Evolutionary conservation across 2,113 vertebrate species (phyloP).

Genomic region (Micronycteris hirsuta): DNA sequence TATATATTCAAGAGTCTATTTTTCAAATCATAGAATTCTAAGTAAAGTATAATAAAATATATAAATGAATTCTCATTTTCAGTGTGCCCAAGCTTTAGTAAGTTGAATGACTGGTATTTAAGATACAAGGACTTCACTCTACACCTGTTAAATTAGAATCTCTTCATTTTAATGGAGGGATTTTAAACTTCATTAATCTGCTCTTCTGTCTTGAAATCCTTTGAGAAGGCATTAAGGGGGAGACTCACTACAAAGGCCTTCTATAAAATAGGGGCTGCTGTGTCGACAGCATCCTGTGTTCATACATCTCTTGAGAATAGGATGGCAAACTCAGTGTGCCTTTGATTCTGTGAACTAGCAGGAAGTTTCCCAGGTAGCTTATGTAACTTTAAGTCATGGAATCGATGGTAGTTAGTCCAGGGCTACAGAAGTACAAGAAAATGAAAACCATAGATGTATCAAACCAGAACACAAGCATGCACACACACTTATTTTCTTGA

Average conservation of each 20-base stretch:
- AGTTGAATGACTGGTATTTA: not conserved
- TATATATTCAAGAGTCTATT: not conserved
- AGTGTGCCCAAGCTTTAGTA: not conserved
- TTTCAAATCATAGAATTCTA: not conserved
- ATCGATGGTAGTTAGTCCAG: not conserved
- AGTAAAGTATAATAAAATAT: not conserved
- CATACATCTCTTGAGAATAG: no score
- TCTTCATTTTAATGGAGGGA: not conserved
- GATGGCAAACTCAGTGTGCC: not conserved
- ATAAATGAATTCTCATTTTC: not conserved
- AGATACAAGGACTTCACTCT: not conserved
- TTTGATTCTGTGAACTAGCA: not conserved
- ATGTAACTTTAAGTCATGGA: not conserved
- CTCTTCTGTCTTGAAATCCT: not conserved
- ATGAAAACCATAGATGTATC: not conserved
- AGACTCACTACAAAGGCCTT: not conserved
- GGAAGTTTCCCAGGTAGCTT: not conserved
- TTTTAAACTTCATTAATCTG: not conserved
- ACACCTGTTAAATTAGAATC: not conserved
- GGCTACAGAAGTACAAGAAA: not conserved
- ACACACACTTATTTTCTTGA: not conserved
- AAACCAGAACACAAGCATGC: not conserved
- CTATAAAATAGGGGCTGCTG: no score
- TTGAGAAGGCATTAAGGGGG: not conserved
- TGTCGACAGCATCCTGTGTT: no score